Evolutionary conservation across 2,797 vertebrate species (phyloP).

Genomic region (Cercopithecus petaurista): DNA sequence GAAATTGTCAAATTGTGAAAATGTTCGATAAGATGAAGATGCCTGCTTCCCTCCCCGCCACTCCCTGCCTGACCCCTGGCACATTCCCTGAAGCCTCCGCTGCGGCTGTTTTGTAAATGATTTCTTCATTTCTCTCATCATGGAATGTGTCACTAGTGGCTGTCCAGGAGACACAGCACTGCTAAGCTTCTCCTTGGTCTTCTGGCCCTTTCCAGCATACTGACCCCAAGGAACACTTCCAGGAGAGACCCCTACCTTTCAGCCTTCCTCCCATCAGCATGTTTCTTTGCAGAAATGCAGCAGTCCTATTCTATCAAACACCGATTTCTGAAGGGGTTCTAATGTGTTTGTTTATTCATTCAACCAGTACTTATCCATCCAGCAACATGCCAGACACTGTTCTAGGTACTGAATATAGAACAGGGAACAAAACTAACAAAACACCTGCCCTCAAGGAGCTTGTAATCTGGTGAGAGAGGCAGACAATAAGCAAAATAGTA

Average conservation of each 20-base stretch:
- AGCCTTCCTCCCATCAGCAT: background rate
- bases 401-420: background rate
- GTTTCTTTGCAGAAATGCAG: background rate
- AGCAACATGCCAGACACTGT: background rate
- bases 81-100: background rate
- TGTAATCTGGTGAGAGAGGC: background rate
- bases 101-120: background rate
- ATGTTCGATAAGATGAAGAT: background rate
- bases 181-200: background rate
- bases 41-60: background rate
- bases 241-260: background rate
- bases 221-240: background rate
- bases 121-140: background rate
- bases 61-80: background rate
- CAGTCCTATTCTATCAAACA: background rate
- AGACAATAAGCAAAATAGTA: background rate
- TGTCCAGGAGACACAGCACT: background rate
- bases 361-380: background rate
- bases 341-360: background rate
- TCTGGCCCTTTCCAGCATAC: too few relatives aligned
- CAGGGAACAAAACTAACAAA: background rate
- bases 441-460: background rate
- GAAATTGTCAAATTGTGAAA: background rate
- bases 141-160: background rate
- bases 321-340: background rate